phyloP scores from a whole-genome alignment of 1,140 invertebrate species.

The Zophobas morio region DNA sequence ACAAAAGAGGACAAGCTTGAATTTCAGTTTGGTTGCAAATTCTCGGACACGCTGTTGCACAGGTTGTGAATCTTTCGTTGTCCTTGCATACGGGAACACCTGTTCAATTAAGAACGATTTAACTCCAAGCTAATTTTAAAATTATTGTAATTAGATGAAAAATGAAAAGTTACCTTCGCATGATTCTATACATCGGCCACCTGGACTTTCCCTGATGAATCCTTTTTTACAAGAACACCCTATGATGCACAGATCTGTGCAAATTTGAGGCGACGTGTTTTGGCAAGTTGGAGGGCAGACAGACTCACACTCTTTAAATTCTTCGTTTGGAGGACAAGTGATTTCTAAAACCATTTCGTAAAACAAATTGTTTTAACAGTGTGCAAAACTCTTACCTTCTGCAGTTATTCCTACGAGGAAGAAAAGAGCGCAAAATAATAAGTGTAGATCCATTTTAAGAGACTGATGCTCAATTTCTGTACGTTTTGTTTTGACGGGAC shows the following conservation, averaged over 20 bases:
- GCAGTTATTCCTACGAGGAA: too few species aligned
- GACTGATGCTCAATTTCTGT: too few species aligned
- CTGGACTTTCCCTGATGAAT: neutral
- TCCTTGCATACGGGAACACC: constrained; percentile 24
- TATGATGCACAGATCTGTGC: constrained; percentile 6
- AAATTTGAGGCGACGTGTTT: constrained; percentile 7
- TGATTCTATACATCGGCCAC: constrained; percentile 5
- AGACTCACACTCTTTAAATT: constrained; percentile 23
- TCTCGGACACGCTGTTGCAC: constrained; percentile 28
- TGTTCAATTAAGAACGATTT: neutral
- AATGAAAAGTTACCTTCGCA: constrained; percentile 16
- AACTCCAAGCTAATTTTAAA: neutral
- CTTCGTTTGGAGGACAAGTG: constrained; percentile 34
- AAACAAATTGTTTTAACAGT: too few species aligned
- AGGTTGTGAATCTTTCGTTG: constrained; percentile 34
- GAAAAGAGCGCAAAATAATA: too few species aligned
- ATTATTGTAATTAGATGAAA: neutral
- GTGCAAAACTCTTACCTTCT: too few species aligned
- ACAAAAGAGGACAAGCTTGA: constrained; percentile 31
- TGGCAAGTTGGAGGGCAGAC: constrained; percentile 43
- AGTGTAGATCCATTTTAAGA: too few species aligned
- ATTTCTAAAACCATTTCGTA: too few species aligned
- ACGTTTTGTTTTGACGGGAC: too few species aligned
- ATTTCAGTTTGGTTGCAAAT: constrained; percentile 29
- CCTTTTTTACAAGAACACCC: constrained; percentile 47